phyloP scores from a whole-genome alignment of 2,888 invertebrate genomes.

The Polyommatus icarus region DNA sequence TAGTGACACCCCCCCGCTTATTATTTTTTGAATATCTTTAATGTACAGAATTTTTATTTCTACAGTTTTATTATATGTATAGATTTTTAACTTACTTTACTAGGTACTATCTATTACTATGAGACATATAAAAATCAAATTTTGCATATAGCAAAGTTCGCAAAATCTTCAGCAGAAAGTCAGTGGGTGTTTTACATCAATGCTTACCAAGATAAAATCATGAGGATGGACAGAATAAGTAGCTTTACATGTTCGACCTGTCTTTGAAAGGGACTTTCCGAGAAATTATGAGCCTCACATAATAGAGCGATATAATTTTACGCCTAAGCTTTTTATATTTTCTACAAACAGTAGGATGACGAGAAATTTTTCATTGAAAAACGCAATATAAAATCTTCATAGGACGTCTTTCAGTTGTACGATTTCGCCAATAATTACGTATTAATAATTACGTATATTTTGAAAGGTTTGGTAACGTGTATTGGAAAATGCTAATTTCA shows the following conservation, averaged over 20 bases:
- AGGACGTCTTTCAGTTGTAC: neutral
- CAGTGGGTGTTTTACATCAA: neutral
- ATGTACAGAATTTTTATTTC: no score
- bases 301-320: slow-evolving; percentile 20
- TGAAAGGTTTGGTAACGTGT: neutral
- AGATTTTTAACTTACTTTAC: no score
- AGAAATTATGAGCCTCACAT: neutral
- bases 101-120: neutral
- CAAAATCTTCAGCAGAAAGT: neutral
- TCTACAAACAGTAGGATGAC: slow-evolving; percentile 22
- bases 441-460: neutral
- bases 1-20: no score
- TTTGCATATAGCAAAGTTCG: no score
- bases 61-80: no score
- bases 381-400: neutral
- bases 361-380: slow-evolving; percentile 6
- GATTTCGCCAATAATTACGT: neutral
- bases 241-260: slow-evolving; percentile 17
- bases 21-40: no score
- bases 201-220: neutral
- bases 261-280: slow-evolving; percentile 15
- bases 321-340: slow-evolving; percentile 27
- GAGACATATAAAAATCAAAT: neutral
- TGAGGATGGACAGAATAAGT: slow-evolving; percentile 1
- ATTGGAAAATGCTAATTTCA: neutral